Conservation (phyloP, 1,140 invertebrate species). For the Dermatophagoides farinae region DNA sequence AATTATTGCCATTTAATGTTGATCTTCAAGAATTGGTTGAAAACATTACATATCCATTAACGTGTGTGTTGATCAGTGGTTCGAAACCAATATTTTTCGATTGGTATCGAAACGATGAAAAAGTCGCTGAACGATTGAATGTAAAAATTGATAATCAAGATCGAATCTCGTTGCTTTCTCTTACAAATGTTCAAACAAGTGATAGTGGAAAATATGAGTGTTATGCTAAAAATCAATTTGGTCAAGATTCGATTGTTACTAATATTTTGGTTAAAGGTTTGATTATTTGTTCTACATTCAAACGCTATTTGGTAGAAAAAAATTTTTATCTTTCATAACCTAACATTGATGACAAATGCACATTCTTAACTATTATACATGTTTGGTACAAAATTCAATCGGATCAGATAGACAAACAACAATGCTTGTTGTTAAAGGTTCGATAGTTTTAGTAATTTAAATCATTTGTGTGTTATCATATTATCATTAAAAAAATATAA, state of each 20-base stretch:
- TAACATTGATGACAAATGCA: too few relatives aligned
- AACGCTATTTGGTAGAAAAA: too few relatives aligned
- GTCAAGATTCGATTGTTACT: constrained; percentile 70
- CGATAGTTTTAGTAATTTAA: too few relatives aligned
- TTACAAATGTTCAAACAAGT: background rate
- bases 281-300: constrained; percentile 1
- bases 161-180: background rate
- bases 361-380: background rate
- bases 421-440: background rate
- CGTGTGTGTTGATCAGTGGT: background rate
- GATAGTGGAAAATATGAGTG: constrained; percentile 43
- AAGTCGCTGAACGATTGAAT: background rate
- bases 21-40: background rate
- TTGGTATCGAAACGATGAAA: background rate
- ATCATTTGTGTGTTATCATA: background rate
- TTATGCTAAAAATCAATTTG: constrained; percentile 62
- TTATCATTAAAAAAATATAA: too few relatives aligned
- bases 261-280: constrained; percentile 71
- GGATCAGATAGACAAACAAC: background rate
- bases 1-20: background rate
- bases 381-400: background rate
- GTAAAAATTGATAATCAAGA: constrained; percentile 5
- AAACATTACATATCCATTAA: background rate
- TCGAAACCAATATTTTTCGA: background rate
- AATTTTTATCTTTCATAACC: too few relatives aligned